phyloP scores from a whole-genome alignment of 1,140 invertebrate species.

The Liolophura sinensis region DNA sequence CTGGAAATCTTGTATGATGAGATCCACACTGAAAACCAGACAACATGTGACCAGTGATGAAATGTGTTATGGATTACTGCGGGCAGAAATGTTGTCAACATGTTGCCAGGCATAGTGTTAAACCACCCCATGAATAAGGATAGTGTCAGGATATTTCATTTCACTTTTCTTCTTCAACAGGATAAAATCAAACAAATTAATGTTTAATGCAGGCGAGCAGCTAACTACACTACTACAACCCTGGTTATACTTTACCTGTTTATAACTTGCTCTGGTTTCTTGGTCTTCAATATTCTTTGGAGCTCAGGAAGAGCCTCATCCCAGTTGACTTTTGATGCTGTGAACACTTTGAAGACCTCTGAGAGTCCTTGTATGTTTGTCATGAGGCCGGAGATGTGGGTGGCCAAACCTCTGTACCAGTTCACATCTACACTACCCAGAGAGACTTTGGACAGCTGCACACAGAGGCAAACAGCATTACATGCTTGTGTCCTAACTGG shows the following conservation, averaged over 20 bases:
- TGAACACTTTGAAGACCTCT: no score
- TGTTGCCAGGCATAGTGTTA: neutral
- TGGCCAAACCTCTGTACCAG: constrained; percentile 10
- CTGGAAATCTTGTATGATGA: constrained; percentile 26
- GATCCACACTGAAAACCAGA: constrained; percentile 25
- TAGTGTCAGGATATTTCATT: neutral
- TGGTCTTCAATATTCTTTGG: no score
- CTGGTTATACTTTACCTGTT: no score
- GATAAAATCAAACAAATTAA: neutral
- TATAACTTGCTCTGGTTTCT: no score
- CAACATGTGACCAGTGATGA: constrained; percentile 1
- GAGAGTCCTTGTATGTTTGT: constrained; percentile 9
- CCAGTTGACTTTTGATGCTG: no score
- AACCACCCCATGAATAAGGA: neutral
- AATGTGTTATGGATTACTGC: neutral
- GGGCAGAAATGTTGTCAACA: neutral
- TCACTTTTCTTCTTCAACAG: neutral
- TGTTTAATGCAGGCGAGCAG: no score
- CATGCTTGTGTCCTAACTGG: no score
- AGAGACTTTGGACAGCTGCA: no score
- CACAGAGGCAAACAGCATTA: no score
- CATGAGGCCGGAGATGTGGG: constrained; percentile 9
- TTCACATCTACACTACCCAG: neutral
- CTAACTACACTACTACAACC: no score
- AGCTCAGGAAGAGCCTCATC: no score